A percentile compares a stretch with the other conserved stretches of the same genome.
Conservation (phyloP, 2,888 invertebrate genomes). For the Cryptus armator region DNA sequence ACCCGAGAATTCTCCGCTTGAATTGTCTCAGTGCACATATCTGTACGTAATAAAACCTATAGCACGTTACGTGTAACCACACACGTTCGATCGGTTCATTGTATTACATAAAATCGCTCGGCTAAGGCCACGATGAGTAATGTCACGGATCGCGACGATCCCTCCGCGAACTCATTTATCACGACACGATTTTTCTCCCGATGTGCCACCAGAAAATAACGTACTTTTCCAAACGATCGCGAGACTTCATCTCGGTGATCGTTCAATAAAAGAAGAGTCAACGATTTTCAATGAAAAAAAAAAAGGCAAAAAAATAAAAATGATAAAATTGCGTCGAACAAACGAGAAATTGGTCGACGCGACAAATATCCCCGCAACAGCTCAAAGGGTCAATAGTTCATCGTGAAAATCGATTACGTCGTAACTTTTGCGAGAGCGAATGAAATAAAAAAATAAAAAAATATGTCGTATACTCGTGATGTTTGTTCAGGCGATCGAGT, state of each 20-base stretch:
- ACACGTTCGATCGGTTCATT: not conserved
- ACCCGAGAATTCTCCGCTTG: constrained; percentile 13
- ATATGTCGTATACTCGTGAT: not conserved
- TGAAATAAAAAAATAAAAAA: not conserved
- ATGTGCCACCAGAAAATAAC: not conserved
- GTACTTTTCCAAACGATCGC: constrained; percentile 8
- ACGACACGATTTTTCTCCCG: constrained; percentile 12
- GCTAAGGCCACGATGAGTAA: not conserved
- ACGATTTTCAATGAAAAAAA: not conserved
- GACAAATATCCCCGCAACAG: not conserved
- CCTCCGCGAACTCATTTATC: constrained; percentile 25
- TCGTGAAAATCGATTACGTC: not conserved
- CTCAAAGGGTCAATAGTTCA: not conserved
- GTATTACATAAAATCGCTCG: not conserved
- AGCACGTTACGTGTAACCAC: constrained; percentile 6
- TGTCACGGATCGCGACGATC: constrained; percentile 29
- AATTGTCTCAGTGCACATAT: not conserved
- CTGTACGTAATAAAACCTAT: constrained; percentile 2
- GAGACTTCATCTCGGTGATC: constrained; percentile 1
- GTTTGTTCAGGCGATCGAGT: constrained; percentile 9
- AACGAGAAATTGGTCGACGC: not conserved
- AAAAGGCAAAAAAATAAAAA: not conserved
- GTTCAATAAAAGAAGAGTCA: not conserved
- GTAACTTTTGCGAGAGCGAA: not conserved
- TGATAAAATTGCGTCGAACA: not conserved